Conservation (phyloP, 2,888 invertebrate species). For the Piscicola geometra region DNA sequence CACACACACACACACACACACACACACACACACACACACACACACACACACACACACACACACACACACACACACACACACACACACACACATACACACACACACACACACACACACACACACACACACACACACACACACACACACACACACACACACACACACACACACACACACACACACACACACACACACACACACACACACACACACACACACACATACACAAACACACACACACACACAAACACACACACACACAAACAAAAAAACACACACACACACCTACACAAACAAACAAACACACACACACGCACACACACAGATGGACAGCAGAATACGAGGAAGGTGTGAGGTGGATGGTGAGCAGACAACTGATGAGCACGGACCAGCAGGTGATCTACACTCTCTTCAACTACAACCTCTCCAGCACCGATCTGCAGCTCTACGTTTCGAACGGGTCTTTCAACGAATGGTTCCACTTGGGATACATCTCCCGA, state of each 20-base stretch:
- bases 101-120: slow-evolving; percentile 19
- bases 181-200: slow-evolving; percentile 14
- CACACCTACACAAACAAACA: too few relatives aligned
- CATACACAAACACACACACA: slow-evolving; percentile 16
- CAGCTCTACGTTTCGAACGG: slow-evolving; percentile 35
- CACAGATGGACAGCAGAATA: slow-evolving; percentile 44
- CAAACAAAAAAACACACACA: too few relatives aligned
- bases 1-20: slow-evolving; percentile 1
- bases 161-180: slow-evolving; percentile 19
- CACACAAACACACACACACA: slow-evolving; percentile 10
- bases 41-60: slow-evolving; percentile 19
- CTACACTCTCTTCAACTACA: slow-evolving; percentile 45
- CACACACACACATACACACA: slow-evolving; percentile 18
- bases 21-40: slow-evolving; percentile 4
- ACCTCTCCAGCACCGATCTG: slow-evolving; percentile 26
- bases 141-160: slow-evolving; percentile 19
- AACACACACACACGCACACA: too few relatives aligned
- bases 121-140: slow-evolving; percentile 19
- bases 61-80: slow-evolving; percentile 18
- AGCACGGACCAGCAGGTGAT: slow-evolving; percentile 50
- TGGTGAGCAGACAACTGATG: slow-evolving; percentile 45
- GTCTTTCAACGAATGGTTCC: slow-evolving; percentile 45
- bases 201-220: slow-evolving; percentile 18
- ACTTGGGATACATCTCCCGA: slow-evolving; percentile 46
- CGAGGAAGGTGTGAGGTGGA: slow-evolving; percentile 42